These are phyloP conservation scores for Dryobota labecula DNA, from an alignment of 2,888 invertebrate genomes.

Conservation along the genomic window DNA sequence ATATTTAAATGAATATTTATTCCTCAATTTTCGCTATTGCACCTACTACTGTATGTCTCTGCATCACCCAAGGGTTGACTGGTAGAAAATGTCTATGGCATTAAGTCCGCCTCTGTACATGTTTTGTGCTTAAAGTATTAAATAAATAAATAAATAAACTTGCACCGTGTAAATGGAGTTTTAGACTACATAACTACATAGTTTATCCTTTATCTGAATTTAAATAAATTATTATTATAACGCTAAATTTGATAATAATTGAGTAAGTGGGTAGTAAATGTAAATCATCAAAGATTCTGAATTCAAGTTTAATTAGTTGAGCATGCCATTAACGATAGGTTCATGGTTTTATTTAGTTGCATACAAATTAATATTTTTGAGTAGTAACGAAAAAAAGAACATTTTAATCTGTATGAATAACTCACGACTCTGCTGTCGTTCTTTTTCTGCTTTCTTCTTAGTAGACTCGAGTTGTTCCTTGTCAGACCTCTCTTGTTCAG, in stretches of 20 bases:
- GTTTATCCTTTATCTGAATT: neutral
- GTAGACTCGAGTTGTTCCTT: constrained; percentile 90
- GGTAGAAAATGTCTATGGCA: too few species aligned
- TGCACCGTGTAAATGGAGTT: too few species aligned
- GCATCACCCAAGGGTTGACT: too few species aligned
- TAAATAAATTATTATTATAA: neutral
- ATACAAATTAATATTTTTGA: neutral
- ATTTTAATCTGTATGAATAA: constrained; percentile 10
- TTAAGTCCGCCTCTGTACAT: too few species aligned
- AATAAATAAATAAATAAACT: too few species aligned
- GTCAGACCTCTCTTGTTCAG: constrained; percentile 92
- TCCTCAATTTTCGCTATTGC: too few species aligned
- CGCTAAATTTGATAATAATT: constrained; percentile 1
- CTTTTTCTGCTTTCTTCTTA: constrained; percentile 78
- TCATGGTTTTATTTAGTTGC: neutral
- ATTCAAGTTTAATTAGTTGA: neutral
- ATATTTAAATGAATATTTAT: too few species aligned
- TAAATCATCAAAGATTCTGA: too few species aligned
- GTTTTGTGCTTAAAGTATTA: too few species aligned
- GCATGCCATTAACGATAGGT: neutral
- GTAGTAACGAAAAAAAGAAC: neutral
- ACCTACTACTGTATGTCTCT: too few species aligned
- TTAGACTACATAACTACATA: neutral
- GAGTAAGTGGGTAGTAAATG: neutral
- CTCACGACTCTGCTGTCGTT: constrained; percentile 88